Conservation (phyloP, 2,888 invertebrate genomes). For the Plagodis pulveraria region DNA sequence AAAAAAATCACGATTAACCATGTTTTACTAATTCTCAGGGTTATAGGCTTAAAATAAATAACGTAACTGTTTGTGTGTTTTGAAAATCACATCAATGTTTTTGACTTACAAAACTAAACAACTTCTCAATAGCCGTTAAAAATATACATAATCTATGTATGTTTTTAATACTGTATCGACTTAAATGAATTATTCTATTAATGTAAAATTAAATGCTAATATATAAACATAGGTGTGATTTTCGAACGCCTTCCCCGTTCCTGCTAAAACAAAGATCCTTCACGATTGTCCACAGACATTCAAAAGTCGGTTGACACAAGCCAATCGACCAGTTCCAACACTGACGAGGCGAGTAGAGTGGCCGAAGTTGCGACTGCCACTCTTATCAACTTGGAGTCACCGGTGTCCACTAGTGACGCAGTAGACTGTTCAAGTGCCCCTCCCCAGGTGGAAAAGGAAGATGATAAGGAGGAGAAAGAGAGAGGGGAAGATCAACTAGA, state of each 20-base stretch:
- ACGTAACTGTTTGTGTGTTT: not conserved
- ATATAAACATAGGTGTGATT: slow-evolving; percentile 1
- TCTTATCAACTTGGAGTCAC: slow-evolving; percentile 75
- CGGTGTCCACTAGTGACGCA: slow-evolving; percentile 60
- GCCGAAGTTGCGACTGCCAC: slow-evolving; percentile 74
- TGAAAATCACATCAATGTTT: slow-evolving; percentile 5
- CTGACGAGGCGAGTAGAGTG: slow-evolving; percentile 63
- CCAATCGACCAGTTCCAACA: slow-evolving; percentile 72
- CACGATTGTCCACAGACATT: slow-evolving; percentile 52
- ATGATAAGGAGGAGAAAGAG: slow-evolving; percentile 27
- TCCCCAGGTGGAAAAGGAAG: slow-evolving; percentile 38
- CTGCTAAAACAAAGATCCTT: slow-evolving; percentile 12
- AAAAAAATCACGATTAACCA: slow-evolving; percentile 1
- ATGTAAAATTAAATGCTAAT: not conserved
- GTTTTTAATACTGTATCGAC: no score
- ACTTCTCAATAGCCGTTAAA: not conserved
- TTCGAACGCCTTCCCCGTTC: slow-evolving; percentile 1
- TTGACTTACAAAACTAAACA: not conserved
- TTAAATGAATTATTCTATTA: not conserved
- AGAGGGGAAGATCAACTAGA: slow-evolving; percentile 69
- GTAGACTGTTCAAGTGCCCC: slow-evolving; percentile 42
- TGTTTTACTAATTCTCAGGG: not conserved
- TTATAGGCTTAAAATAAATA: slow-evolving; percentile 1
- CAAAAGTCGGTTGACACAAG: slow-evolving; percentile 73
- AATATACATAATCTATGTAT: no score